Evolutionary conservation across 2,888 invertebrate species (phyloP), one percentile per base, ranked within the genome.

Genomic region (Dolomedes plantarius): DNA sequence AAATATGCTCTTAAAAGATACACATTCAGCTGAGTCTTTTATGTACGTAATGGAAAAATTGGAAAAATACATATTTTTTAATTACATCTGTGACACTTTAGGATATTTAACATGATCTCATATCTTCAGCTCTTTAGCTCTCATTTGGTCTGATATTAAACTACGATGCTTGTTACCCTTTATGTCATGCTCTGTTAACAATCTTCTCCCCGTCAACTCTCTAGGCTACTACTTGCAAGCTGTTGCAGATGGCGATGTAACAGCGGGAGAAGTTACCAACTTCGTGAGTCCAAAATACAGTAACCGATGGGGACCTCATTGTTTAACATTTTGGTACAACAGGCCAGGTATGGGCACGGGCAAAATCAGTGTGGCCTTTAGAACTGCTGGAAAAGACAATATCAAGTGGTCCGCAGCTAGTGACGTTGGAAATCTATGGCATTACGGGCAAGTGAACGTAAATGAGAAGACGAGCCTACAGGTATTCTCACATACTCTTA

Each of bases 181-280:
- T n/a, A n/a, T n/a, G n/a, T n/a, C n/a, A n/a, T n/a, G n/a, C n/a
- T n/a, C n/a, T n/a, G n/a, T n/a, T n/a, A n/a, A n/a, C n/a, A n/a
- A n/a, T n/a, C n/a, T n/a, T n/a, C n/a, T n/a, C n/a, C n/a, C n/a
- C n/a, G n/a, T n/a, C n/a, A n/a, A n/a, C n/a, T n/a, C n/a, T n/a
- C n/a, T n/a, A 87, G 87, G 87, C 0, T 82, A 72, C 50, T 87
- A 78, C 32, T 36, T 87, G 1, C 87, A 87, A 82, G 87, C 87
- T 9, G 9, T 41, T 11, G 29, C 69, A 9, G 64, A 81, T 28
- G 29, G n/a, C 1, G 27, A 7, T 6, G 56, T 56, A 11, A 13
- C 39, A 5, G 19, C 5, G 3, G 81, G 69, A 32, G 69, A 73
- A 13, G 32, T 19, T 0, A 82, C 87, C 19, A 64, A 31, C 27